A percentile compares a stretch with the other conserved stretches of the same genome.
Conservation (phyloP, 2,113 vertebrate genomes). For the Strix aluco region DNA sequence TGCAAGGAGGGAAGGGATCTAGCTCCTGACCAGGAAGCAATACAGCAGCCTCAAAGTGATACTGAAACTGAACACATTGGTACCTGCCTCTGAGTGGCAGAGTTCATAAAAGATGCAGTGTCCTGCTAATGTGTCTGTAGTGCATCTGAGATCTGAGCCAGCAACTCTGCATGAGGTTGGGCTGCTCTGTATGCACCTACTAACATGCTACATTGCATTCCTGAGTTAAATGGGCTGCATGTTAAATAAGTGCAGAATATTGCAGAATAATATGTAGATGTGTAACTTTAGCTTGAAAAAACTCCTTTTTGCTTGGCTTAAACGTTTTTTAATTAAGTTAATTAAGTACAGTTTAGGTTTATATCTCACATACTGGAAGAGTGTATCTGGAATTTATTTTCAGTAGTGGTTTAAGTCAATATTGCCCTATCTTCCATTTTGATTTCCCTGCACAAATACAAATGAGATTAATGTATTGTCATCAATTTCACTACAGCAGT, state of each 20-base stretch:
- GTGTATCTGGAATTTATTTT: not conserved
- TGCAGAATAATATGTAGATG: not conserved
- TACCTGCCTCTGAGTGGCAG: not conserved
- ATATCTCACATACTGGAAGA: not conserved
- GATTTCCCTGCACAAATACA: not conserved
- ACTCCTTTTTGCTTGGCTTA: not conserved
- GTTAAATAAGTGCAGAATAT: not conserved
- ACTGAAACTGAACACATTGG: slow-evolving; percentile 11
- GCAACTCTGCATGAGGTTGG: not conserved
- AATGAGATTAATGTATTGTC: not conserved
- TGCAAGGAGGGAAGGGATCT: not conserved
- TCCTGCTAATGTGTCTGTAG: not conserved
- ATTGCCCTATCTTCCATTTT: not conserved
- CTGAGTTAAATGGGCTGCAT: not conserved
- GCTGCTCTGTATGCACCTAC: not conserved
- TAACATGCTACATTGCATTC: not conserved
- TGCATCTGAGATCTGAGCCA: not conserved
- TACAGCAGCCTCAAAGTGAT: not conserved
- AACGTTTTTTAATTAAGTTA: not conserved
- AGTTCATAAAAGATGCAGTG: not conserved
- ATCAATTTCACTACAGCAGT: not conserved
- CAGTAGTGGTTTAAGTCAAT: not conserved
- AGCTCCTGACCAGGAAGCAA: not conserved
- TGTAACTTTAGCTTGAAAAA: not conserved
- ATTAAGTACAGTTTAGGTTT: not conserved